Evolutionary conservation across 1,140 invertebrate genomes (phyloP).

Genomic region (Protaetia brevitarsis): DNA sequence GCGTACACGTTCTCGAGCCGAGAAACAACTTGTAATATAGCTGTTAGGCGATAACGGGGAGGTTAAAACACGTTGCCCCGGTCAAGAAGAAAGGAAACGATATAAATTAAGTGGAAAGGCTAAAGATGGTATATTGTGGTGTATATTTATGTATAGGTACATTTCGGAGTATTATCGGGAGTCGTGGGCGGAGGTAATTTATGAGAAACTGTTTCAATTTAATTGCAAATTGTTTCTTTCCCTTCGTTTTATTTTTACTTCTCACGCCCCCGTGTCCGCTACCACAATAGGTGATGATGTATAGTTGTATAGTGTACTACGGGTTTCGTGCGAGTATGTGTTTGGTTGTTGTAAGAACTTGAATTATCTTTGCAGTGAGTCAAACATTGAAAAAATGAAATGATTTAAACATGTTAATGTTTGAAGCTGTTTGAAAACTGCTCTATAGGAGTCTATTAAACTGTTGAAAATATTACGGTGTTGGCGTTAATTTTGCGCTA

Average conservation of each 20-base stretch:
- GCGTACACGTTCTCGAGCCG: background rate
- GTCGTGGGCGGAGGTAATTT: background rate
- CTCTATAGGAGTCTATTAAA: no score
- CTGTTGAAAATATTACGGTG: no score
- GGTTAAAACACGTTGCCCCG: background rate
- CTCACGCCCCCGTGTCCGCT: no score
- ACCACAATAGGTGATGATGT: no score
- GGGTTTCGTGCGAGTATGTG: no score
- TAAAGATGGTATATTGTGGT: background rate
- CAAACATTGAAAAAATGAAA: no score
- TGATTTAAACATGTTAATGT: no score
- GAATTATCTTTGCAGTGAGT: no score
- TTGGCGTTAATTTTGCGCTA: no score
- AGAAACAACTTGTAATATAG: constrained; percentile 1
- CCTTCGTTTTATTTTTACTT: background rate
- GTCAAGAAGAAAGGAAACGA: background rate
- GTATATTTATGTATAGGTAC: background rate
- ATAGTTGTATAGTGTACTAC: no score
- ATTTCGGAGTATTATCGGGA: background rate
- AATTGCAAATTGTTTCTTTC: background rate
- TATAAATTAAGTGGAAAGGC: background rate
- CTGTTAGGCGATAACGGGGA: background rate
- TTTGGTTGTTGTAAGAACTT: no score
- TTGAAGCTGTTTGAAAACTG: no score
- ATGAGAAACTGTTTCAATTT: background rate